Evolutionary conservation across 2,888 invertebrate genomes (phyloP), one percentile per base, ranked within the genome.

Genomic region (Micoletzkya japonica): DNA sequence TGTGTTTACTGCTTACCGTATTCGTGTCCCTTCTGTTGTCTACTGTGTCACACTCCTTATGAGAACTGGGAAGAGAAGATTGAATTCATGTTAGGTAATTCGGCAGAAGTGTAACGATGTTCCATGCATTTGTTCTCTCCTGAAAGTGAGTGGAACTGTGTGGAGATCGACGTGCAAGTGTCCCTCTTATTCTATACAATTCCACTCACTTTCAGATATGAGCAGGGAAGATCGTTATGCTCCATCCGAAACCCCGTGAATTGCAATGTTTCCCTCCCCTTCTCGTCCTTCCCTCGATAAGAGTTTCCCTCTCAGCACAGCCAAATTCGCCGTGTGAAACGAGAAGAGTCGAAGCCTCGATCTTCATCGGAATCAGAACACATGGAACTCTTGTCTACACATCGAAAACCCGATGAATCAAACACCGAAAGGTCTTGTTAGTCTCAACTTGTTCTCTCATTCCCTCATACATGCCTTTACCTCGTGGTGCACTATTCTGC

Each of bases 291-390:
- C n/a, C n/a, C n/a, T n/a, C n/a, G n/a, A n/a, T n/a, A n/a, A n/a
- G n/a, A n/a, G n/a, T 32, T 26, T 26, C 39, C 6, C 2, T 64
- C 52, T 14, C 64, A 66, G 64, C 64, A 66, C 54, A 54, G 54
- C 24, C 26, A 26, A 2, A 14, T 66, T 1, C 64, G 64, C 26
- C 34, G 64, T 20, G 54, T 66, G 26, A 66, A 66, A 28, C 20
- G 64, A 14, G 64, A 54, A 6, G 36, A 32, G 10, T 10, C 37
- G 28, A 66, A 66, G 28, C 64, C 64, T 4, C 50, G 64, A 0
- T 66, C 64, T n/a, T 36, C 64, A 2, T 66, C 64, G 2, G 64
- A 66, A 28, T 37, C 36, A 1, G 64, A 66, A 20, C 64, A 66
- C 37, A 30, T 66, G 30, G 64, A 66, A 20, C n/a, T 66, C 10